Evolutionary conservation across 1,140 invertebrate genomes (phyloP).

Genomic region (Lordiphosa clarofinis): DNA sequence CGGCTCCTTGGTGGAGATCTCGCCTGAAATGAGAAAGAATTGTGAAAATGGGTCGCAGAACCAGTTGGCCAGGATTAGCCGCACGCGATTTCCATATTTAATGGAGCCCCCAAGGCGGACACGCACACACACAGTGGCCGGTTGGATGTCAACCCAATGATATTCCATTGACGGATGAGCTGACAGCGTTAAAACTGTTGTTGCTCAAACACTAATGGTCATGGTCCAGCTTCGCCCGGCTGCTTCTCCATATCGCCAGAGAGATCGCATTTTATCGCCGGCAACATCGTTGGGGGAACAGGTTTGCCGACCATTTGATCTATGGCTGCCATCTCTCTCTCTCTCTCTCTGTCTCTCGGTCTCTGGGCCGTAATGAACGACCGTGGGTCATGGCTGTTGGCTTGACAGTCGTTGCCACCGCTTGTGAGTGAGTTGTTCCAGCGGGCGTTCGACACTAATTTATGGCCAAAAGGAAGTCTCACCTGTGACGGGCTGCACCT

Average conservation of each 20-base stretch:
- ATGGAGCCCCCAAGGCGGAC: slow-evolving; percentile 61
- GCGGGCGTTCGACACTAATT: slow-evolving; percentile 60
- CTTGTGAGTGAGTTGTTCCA: slow-evolving; percentile 67
- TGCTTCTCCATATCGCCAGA: slow-evolving; percentile 22
- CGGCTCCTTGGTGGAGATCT: slow-evolving; percentile 89
- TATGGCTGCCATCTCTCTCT: slow-evolving; percentile 22
- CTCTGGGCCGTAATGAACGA: slow-evolving; percentile 64
- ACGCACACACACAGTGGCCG: slow-evolving; percentile 54
- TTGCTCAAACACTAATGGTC: slow-evolving; percentile 78
- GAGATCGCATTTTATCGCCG: slow-evolving; percentile 59
- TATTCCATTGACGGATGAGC: slow-evolving; percentile 79
- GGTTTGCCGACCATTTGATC: slow-evolving; percentile 65
- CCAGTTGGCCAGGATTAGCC: slow-evolving; percentile 69
- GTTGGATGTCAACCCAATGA: slow-evolving; percentile 75
- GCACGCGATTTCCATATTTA: slow-evolving; percentile 78
- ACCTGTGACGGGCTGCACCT: slow-evolving; percentile 91
- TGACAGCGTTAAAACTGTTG: slow-evolving; percentile 80
- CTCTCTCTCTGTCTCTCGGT: too few species aligned
- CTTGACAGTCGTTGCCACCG: slow-evolving; percentile 43
- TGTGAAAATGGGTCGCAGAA: slow-evolving; percentile 20
- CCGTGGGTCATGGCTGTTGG: slow-evolving; percentile 74
- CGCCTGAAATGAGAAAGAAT: slow-evolving; percentile 83
- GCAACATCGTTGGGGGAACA: slow-evolving; percentile 33
- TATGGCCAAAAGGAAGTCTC: slow-evolving; percentile 80
- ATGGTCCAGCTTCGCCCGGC: slow-evolving; percentile 28